Percentiles rank a stretch among this genome's conserved stretches.
These are phyloP conservation scores for Drosophila aldrichi DNA, from an alignment of 2,888 invertebrate genomes.

Conservation along the genomic window DNA sequence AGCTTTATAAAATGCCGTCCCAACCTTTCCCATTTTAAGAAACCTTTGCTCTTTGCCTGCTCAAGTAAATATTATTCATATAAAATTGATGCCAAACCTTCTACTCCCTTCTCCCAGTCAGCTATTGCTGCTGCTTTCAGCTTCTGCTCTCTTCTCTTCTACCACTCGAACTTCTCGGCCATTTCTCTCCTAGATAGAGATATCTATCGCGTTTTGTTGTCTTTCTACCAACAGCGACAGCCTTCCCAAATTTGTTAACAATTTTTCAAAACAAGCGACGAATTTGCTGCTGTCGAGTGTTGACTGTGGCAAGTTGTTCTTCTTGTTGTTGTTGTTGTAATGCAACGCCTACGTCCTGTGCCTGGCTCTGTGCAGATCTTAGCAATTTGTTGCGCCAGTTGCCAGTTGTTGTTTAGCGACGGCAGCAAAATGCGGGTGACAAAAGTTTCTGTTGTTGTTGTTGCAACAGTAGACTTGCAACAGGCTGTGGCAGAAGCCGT, in stretches of 20 bases:
- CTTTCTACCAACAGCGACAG: slow-evolving; percentile 23
- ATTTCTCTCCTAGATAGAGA: slow-evolving; percentile 27
- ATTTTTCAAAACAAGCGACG: slow-evolving; percentile 42
- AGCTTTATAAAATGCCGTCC: no score
- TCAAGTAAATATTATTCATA: not conserved
- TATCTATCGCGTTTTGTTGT: slow-evolving; percentile 33
- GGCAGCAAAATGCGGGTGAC: slow-evolving; percentile 56
- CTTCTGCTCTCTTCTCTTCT: not conserved
- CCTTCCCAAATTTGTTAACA: slow-evolving; percentile 43
- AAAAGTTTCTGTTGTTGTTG: slow-evolving; percentile 35
- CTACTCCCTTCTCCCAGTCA: not conserved
- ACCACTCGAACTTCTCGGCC: not conserved
- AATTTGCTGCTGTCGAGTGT: slow-evolving; percentile 26
- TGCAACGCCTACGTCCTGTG: slow-evolving; percentile 44
- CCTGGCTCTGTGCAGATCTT: slow-evolving; percentile 24
- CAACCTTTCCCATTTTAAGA: no score
- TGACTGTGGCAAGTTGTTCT: slow-evolving; percentile 3
- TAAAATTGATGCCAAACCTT: not conserved
- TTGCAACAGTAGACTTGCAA: slow-evolving; percentile 13
- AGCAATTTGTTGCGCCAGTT: slow-evolving; percentile 49
- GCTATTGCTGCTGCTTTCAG: not conserved
- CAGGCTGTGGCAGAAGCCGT: slow-evolving; percentile 31
- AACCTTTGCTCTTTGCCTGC: not conserved
- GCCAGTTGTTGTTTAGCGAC: slow-evolving; percentile 4
- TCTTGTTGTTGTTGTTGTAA: slow-evolving; percentile 16